Conservation (phyloP, 1,140 invertebrate species). For the Apocrypta bakeri region DNA sequence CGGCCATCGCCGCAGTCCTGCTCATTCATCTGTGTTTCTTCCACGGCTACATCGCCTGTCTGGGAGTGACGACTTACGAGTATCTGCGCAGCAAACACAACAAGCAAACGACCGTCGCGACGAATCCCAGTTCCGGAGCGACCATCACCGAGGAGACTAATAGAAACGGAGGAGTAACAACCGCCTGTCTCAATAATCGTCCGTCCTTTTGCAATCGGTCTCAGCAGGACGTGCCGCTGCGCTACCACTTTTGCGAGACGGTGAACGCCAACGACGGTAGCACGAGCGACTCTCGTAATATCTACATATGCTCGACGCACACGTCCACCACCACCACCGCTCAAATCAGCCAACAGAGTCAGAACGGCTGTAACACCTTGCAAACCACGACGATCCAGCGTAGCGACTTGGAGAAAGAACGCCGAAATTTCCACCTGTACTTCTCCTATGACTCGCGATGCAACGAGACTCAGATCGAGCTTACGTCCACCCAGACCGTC, state of each 20-base stretch:
- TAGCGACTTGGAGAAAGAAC: conserved; percentile 48
- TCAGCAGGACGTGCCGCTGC: not conserved
- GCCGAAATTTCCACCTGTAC: conserved; percentile 67
- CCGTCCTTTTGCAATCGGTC: conserved; percentile 40
- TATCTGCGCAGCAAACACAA: conserved; percentile 82
- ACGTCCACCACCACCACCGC: conserved; percentile 20
- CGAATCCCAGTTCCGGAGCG: not conserved
- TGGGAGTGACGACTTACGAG: conserved; percentile 93
- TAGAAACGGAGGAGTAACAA: not conserved
- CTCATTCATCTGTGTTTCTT: conserved; percentile 92
- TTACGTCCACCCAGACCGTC: conserved; percentile 56
- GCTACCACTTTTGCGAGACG: conserved; percentile 57
- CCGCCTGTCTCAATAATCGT: conserved; percentile 47
- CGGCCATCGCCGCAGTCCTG: conserved; percentile 84
- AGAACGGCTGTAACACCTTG: conserved; percentile 1
- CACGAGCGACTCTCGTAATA: conserved; percentile 52
- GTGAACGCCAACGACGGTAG: conserved; percentile 23
- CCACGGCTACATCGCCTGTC: conserved; percentile 89
- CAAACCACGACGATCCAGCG: conserved; percentile 8
- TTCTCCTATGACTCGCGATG: conserved; percentile 65
- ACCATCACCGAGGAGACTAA: conserved; percentile 19
- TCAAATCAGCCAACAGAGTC: conserved; percentile 45
- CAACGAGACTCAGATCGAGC: conserved; percentile 66
- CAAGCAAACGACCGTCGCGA: conserved; percentile 39
- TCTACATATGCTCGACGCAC: conserved; percentile 65